phyloP scores from a whole-genome alignment of 2,113 vertebrate species.

The Zosterops borbonicus region DNA sequence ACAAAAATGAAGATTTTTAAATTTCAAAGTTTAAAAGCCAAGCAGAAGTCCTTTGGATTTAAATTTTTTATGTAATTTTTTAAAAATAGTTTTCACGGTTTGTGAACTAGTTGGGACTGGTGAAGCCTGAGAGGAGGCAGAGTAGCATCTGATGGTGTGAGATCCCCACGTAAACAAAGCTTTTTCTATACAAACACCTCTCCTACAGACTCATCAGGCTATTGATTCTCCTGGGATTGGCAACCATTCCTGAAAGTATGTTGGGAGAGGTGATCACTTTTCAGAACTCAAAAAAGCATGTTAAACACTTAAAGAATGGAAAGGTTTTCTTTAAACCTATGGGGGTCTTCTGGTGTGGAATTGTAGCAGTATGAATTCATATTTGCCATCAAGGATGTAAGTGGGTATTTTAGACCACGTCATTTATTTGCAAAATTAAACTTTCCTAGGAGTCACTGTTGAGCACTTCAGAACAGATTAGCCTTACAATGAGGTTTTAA shows the following conservation, averaged over 20 bases:
- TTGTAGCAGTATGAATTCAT: neutral
- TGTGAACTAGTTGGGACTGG: neutral
- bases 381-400: neutral
- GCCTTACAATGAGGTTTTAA: neutral
- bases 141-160: neutral
- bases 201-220: neutral
- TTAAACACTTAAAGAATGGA: neutral
- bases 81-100: neutral
- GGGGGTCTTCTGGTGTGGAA: neutral
- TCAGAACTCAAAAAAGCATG: neutral
- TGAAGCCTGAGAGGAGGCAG: neutral
- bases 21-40: neutral
- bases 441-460: neutral
- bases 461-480: neutral
- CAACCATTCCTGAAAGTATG: neutral
- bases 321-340: neutral
- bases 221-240: neutral
- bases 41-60: neutral
- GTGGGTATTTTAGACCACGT: neutral
- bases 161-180: neutral
- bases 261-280: neutral
- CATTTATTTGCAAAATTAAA: neutral
- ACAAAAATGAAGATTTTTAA: neutral
- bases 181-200: neutral
- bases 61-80: neutral